Evolutionary conservation across 2,888 invertebrate species (phyloP).

Genomic region (Leucophenga montana): DNA sequence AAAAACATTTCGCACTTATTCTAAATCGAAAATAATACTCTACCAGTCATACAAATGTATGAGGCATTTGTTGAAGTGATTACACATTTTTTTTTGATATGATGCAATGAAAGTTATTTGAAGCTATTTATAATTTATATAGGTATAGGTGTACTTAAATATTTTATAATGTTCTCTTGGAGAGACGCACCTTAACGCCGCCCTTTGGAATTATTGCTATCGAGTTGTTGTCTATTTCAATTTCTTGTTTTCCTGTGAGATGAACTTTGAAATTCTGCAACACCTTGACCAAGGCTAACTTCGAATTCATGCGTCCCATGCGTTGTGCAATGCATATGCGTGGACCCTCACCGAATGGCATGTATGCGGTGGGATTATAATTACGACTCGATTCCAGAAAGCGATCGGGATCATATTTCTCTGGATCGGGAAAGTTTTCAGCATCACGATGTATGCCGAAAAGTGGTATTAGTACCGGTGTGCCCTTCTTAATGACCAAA

Average conservation of each 20-base stretch:
- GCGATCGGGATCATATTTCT: conserved; percentile 71
- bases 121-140: conserved; percentile 5
- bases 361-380: conserved; percentile 62
- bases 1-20: neutral
- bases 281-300: conserved; percentile 61
- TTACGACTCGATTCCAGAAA: conserved; percentile 62
- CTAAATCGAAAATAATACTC: neutral
- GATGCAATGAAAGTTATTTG: neutral
- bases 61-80: neutral
- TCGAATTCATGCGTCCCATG: conserved; percentile 64
- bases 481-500: conserved; percentile 68
- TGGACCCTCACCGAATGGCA: conserved; percentile 73
- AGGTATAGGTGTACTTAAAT: neutral
- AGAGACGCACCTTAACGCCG: conserved; percentile 61
- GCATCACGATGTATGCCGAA: conserved; percentile 71
- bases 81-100: neutral
- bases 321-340: conserved; percentile 70
- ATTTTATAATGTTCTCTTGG: conserved; percentile 40
- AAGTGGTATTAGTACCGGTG: conserved; percentile 68
- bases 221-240: conserved; percentile 56
- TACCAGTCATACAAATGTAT: too few species aligned
- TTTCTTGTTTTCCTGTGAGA: conserved; percentile 49
- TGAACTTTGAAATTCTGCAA: conserved; percentile 61
- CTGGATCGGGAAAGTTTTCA: conserved; percentile 71
- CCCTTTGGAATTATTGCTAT: conserved; percentile 57